Evolutionary conservation across 1,140 invertebrate genomes (phyloP).

Genomic region (Drosophila albomicans): DNA sequence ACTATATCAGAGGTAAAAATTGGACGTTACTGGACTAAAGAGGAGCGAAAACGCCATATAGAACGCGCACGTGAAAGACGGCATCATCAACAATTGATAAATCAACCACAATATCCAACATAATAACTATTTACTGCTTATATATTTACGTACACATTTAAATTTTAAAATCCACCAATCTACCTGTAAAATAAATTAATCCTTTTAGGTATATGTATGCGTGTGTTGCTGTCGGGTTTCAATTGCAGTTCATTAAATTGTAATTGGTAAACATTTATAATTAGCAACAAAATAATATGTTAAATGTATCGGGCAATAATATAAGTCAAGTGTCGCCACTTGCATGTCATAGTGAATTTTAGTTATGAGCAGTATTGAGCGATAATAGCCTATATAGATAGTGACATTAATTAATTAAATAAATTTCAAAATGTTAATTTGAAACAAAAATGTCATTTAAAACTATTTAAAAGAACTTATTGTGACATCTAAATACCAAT

Average conservation of each 20-base stretch:
- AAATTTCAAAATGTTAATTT: no score
- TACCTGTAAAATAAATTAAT: conserved; percentile 33
- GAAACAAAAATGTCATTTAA: no score
- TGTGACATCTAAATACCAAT: no score
- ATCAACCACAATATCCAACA: conserved; percentile 16
- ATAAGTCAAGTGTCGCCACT: no score
- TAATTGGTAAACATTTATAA: no score
- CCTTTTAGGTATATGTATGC: conserved; percentile 15
- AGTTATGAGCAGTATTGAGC: no score
- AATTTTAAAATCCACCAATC: conserved; percentile 20
- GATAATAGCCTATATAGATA: no score
- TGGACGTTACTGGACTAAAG: conserved; percentile 92
- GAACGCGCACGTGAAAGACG: conserved; percentile 89
- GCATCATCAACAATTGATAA: conserved; percentile 69
- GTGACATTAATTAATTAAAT: no score
- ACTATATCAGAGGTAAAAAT: conserved; percentile 93
- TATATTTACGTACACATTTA: conserved; percentile 14
- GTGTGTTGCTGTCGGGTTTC: conserved; percentile 30
- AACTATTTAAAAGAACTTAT: no score
- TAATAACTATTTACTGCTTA: conserved; percentile 21
- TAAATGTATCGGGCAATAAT: no score
- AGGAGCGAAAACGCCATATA: conserved; percentile 91
- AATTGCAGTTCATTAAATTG: conserved; percentile 20
- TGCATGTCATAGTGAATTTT: no score
- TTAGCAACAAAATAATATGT: no score